A percentile compares a stretch with the other conserved stretches of the same genome.
Conservation (phyloP, 2,888 invertebrate genomes). For the Parascotia fuliginaria region DNA sequence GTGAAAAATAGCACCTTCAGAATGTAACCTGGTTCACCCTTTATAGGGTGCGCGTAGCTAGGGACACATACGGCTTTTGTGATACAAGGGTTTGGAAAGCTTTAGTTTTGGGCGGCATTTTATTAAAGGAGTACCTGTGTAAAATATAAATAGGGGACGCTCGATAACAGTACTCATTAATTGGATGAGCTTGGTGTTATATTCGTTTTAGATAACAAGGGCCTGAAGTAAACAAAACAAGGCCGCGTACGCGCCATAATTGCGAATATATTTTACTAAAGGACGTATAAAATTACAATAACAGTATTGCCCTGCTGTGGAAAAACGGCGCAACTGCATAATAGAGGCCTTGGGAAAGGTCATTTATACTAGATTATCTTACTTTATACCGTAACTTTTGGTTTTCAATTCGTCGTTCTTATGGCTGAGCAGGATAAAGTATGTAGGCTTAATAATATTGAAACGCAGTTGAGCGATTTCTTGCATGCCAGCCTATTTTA, state of each 20-base stretch:
- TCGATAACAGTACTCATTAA: background rate
- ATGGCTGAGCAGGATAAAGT: too few species aligned
- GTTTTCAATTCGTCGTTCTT: too few species aligned
- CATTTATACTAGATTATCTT: too few species aligned
- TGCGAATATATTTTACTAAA: too few species aligned
- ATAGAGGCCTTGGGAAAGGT: too few species aligned
- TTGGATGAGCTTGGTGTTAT: background rate
- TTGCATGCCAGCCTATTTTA: too few species aligned
- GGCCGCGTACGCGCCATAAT: background rate
- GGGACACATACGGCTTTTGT: conserved; percentile 54
- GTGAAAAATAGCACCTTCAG: conserved; percentile 78
- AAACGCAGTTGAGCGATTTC: too few species aligned
- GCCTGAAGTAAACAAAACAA: background rate
- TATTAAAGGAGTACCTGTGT: conserved; percentile 14
- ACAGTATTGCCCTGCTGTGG: too few species aligned
- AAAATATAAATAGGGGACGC: conserved; percentile 6
- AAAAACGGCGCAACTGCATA: too few species aligned
- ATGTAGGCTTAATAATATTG: too few species aligned
- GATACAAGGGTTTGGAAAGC: conserved; percentile 48
- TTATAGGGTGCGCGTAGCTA: conserved; percentile 50
- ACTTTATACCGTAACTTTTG: too few species aligned
- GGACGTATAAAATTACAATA: too few species aligned
- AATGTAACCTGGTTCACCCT: conserved; percentile 67
- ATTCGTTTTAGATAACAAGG: background rate
- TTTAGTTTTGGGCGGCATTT: conserved; percentile 41